Evolutionary conservation across 2,797 vertebrate genomes (phyloP), one percentile per base, ranked within the genome.

Genomic region (Phrynocephalus guinanensis): DNA sequence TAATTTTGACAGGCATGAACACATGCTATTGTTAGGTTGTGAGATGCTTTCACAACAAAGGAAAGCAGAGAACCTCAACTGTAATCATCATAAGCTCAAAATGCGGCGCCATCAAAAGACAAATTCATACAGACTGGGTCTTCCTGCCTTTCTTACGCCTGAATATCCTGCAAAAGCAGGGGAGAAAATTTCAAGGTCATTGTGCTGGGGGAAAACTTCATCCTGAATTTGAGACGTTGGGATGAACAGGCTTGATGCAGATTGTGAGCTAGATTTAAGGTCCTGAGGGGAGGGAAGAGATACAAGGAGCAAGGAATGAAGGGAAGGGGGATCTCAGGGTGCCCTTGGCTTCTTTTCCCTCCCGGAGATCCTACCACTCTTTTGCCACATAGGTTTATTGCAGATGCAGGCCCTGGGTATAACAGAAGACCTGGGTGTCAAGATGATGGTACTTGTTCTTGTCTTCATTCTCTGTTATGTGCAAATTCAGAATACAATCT

Each of bases 1-100:
- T 82, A 85, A 76, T 77, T 85, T 82, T 88, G 78, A 81, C 87
- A 88, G 76, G 87, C 79, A 82, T 77, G 82, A 82, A 82, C 56
- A 20, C 56, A 67, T 7, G 33, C 38, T 38, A 72, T n/a, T 84
- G 38, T 73, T 52, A 88, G 30, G 66, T 30, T 26, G 2, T 8
- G 76, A 80, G 44, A 33, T 84, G 56, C 56, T 72, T 83, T n/a
- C 52, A 52, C 15, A 84, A 66, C 68, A 52, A 84, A 80, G 73
- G 33, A 73, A 87, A 84, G 75, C 67, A 88, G 84, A 88, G 50
- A 30, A 48, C 10, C 72, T 77, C 10, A 76, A n/a, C 50, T 67
- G 60, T 67, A 52, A 15, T 86, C 30, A 86, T 26, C n/a, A 50
- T 24, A 13, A 30, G n/a, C 26, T n/a, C 38, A 67, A 82, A 44